Percentiles rank a stretch among this genome's conserved stretches.
phyloP scores from a whole-genome alignment of 2,888 invertebrate species.

The Stenolophus ochropezus region DNA sequence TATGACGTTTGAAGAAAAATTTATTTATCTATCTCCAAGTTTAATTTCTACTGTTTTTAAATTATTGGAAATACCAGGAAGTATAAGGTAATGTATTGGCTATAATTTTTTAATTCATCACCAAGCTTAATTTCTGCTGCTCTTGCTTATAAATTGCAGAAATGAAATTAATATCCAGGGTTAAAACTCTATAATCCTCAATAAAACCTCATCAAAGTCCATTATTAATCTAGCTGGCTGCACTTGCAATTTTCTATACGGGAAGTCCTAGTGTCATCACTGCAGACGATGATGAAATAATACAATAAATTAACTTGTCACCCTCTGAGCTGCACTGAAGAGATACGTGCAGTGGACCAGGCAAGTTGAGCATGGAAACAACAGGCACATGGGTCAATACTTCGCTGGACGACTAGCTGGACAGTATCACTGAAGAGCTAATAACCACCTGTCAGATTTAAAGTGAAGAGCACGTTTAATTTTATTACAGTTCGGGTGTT shows the following conservation, averaged over 20 bases:
- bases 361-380: background rate
- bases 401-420: background rate
- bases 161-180: no score
- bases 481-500: conserved; percentile 34
- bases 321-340: conserved; percentile 33
- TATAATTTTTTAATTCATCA: no score
- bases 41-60: no score
- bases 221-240: background rate
- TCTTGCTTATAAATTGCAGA: no score
- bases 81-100: no score
- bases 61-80: no score
- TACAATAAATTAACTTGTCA: conserved; percentile 56
- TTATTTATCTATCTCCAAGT: no score
- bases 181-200: background rate
- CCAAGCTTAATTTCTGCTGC: no score
- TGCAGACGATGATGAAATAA: conserved; percentile 45
- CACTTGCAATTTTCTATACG: background rate
- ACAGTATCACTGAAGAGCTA: background rate
- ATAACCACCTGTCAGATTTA: conserved; percentile 56
- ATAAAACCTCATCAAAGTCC: background rate
- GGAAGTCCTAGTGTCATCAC: background rate
- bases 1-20: no score
- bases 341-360: background rate
- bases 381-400: background rate
- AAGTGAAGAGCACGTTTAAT: conserved; percentile 50